Conservation (phyloP, 2,113 vertebrate genomes). For the Thunnus thynnus region DNA sequence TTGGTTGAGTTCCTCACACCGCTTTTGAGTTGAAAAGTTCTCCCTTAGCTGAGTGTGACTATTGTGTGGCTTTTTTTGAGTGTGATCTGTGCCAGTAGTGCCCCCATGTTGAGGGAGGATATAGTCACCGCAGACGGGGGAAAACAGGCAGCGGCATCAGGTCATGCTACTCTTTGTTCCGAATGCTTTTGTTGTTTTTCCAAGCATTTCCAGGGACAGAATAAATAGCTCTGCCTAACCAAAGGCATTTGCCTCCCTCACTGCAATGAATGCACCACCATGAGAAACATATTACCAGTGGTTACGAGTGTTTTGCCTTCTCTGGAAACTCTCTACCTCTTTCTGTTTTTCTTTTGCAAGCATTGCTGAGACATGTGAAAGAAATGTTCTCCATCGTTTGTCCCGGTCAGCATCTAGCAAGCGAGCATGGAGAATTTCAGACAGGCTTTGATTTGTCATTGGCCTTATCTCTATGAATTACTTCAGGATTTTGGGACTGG, state of each 20-base stretch:
- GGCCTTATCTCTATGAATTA: constrained; percentile 26
- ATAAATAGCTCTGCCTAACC: constrained; percentile 79
- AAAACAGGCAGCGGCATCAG: constrained; percentile 65
- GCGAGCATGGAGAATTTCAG: background rate
- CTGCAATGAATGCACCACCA: constrained; percentile 69
- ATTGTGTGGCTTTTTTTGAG: constrained; percentile 57
- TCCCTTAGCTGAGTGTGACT: constrained; percentile 28
- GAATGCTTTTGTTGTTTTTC: constrained; percentile 76
- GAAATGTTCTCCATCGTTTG: constrained; percentile 33
- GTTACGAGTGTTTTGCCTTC: constrained; percentile 63
- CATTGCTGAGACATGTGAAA: constrained; percentile 51
- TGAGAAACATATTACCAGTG: constrained; percentile 78
- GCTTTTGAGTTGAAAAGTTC: constrained; percentile 69
- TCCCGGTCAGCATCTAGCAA: constrained; percentile 7
- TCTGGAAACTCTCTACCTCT: constrained; percentile 46
- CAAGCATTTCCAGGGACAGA: constrained; percentile 70
- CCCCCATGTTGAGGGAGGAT: constrained; percentile 45
- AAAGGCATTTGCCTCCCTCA: constrained; percentile 76
- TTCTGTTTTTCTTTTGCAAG: constrained; percentile 46
- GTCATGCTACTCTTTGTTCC: constrained; percentile 60
- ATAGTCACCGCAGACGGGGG: constrained; percentile 55
- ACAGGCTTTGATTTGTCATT: constrained; percentile 25
- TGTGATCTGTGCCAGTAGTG: constrained; percentile 31
- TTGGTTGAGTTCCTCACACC: constrained; percentile 51
- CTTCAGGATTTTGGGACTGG: background rate